Evolutionary conservation across 1,140 invertebrate species (phyloP), one percentile per base, ranked within the genome.

Genomic region (Pantala flavescens): DNA sequence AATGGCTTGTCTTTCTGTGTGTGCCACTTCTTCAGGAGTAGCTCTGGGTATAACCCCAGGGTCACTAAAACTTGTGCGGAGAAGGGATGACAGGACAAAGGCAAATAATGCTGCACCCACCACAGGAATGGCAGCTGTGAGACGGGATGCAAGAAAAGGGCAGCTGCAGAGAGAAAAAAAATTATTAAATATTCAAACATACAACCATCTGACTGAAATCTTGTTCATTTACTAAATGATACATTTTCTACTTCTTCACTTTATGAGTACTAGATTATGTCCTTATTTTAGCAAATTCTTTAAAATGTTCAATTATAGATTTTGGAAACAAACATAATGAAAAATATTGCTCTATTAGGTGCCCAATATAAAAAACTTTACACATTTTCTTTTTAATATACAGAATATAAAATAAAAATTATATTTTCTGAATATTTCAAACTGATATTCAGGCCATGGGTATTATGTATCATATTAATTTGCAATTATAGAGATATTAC

Each of bases 41-140:
- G 96, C 95, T 79, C 90, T 83, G 75, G 96, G 96, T 79, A 98
- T 94, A 77, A 98, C 93, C 76, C 96, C 96, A 70, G 96, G 96
- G 86, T 98, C 96, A 80, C 91, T 94, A 82, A 97, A 96, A 82
- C 93, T 93, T 75, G 96, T 98, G 80, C 93, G 87, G 77, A 98
- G 88, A 76, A 98, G 87, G 77, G 92, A 91, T 77, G 91, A 90
- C 88, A 98, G 90, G 75, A 96, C 95, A 85, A 96, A 95, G 77
- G 96, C 84, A 84, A 96, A 96, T 74, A 97, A 84, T 74, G 95
- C 83, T 71, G 85, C 92, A 77, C 93, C 94, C 78, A 97, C 88
- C 74, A 93, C 90, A 78, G 96, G 96, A 81, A 98, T 94, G 21
- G 91, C 91, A 77, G 92, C 88, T 77, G 92, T 92, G 78, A 97